Conservation (phyloP, 2,797 vertebrate species). For the Sebastes matsubarae region DNA sequence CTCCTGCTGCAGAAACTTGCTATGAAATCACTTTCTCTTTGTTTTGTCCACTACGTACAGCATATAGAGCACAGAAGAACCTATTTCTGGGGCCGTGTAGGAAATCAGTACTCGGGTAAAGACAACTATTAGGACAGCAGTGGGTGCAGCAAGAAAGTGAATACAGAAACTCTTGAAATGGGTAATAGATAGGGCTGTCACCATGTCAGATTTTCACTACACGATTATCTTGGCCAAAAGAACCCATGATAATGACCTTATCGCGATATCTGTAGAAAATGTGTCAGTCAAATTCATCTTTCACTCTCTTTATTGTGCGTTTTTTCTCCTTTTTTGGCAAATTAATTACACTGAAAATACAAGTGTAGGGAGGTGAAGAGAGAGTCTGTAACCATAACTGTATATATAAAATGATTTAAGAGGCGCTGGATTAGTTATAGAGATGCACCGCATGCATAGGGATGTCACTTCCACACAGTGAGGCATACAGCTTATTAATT, state of each 20-base stretch:
- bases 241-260: background rate
- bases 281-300: background rate
- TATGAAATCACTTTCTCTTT: background rate
- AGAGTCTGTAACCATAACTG: too few species aligned
- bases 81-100: too few species aligned
- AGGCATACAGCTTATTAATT: too few species aligned
- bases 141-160: background rate
- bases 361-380: background rate
- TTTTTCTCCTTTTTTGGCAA: background rate
- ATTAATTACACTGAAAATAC: background rate
- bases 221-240: background rate
- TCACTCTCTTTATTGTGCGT: background rate
- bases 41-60: background rate
- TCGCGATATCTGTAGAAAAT: background rate
- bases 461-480: too few species aligned
- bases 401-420: too few species aligned
- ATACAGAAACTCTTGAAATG: background rate
- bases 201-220: background rate
- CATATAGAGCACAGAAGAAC: background rate
- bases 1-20: conserved; percentile 29
- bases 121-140: background rate
- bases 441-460: too few species aligned
- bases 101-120: background rate
- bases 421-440: background rate
- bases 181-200: background rate